Conservation (phyloP, 2,113 vertebrate species). For the Oryzias woworae region DNA sequence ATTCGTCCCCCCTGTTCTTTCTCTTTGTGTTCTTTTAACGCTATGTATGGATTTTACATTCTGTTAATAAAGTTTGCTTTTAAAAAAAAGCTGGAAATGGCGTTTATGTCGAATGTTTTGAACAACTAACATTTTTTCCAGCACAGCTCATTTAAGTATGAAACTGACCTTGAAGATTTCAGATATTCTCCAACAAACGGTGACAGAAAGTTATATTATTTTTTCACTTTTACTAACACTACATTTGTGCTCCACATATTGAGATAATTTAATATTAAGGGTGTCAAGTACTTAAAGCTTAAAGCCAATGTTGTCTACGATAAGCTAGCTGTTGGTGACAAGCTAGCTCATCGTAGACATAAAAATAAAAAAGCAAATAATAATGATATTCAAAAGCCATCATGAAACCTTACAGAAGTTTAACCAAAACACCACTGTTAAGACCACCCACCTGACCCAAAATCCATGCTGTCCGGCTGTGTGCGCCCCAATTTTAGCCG, state of each 20-base stretch:
- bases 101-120: neutral
- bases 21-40: too few relatives aligned
- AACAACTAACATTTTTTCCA: neutral
- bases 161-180: constrained; percentile 64
- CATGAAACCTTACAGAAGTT: neutral
- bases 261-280: neutral
- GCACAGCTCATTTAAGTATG: constrained; percentile 10
- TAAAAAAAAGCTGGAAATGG: too few relatives aligned
- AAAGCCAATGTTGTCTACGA: constrained; percentile 48
- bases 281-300: neutral
- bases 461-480: constrained; percentile 43
- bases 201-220: constrained; percentile 26
- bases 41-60: too few relatives aligned
- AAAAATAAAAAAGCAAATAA: neutral
- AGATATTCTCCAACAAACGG: constrained; percentile 6
- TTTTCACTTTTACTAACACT: constrained; percentile 10
- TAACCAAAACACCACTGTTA: neutral
- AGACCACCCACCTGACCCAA: constrained; percentile 66
- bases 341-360: constrained; percentile 2
- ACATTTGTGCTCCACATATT: neutral
- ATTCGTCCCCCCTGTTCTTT: too few relatives aligned
- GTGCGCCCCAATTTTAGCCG: constrained; percentile 54
- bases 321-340: constrained; percentile 37
- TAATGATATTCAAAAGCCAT: neutral
- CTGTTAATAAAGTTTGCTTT: neutral